Conservation (phyloP, 2,797 vertebrate genomes). For the Tachyglossus aculeatus region DNA sequence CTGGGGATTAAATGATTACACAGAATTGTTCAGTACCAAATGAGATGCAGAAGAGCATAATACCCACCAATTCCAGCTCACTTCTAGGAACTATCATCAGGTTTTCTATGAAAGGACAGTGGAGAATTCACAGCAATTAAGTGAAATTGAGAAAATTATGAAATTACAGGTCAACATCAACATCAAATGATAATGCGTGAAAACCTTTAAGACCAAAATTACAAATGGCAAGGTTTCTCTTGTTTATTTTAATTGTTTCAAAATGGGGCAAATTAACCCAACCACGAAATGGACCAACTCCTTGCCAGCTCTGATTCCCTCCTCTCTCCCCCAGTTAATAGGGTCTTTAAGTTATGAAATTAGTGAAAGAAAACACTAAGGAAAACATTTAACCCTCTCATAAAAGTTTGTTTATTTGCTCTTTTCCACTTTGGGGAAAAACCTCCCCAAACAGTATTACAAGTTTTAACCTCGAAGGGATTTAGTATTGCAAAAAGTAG, state of each 20-base stretch:
- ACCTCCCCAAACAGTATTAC: no score
- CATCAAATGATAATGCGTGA: conserved; percentile 14
- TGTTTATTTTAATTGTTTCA: conserved; percentile 51
- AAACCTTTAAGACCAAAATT: conserved; percentile 45
- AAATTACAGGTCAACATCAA: background rate
- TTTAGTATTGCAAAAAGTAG: no score
- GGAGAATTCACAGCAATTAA: conserved; percentile 35
- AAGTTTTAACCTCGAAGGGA: no score
- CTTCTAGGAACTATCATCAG: conserved; percentile 42
- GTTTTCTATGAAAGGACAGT: conserved; percentile 28
- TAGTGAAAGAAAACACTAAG: no score
- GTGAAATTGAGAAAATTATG: background rate
- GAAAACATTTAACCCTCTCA: no score
- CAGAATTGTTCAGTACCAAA: conserved; percentile 30
- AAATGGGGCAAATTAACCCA: conserved; percentile 35
- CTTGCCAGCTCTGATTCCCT: background rate
- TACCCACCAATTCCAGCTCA: conserved; percentile 39
- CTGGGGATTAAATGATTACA: conserved; percentile 46
- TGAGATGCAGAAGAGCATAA: conserved; percentile 53
- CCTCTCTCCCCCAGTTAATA: background rate
- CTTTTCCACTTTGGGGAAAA: no score
- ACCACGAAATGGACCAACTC: background rate
- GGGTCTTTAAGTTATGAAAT: background rate
- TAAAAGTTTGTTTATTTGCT: no score
- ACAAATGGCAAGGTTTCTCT: conserved; percentile 23